Evolutionary conservation across 2,113 vertebrate genomes (phyloP), one percentile per base, ranked within the genome.

Genomic region (Argyrosomus japonicus): DNA sequence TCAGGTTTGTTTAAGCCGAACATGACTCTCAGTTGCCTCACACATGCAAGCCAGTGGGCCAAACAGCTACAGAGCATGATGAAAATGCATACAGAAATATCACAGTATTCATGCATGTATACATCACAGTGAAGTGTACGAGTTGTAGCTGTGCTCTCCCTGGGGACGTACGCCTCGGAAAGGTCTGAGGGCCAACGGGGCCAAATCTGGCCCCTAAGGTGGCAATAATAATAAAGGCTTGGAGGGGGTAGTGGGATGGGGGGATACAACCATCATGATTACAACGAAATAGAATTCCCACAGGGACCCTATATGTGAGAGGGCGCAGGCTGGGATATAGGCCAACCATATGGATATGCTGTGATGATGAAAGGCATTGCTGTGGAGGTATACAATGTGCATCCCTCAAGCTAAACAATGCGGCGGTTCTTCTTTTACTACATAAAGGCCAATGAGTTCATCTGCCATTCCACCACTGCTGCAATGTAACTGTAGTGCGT

Each of bases 281-380:
- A 82, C 80, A 89, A 64, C 57, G 4, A 58, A 87, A 86, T 36
- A 75, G 47, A 88, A 93, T 84, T 90, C 90, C 88, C 91, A 88
- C 21, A 65, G 85, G 91, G 86, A 43, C 43, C 68, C 27, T 85
- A 75, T 50, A 83, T 88, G 86, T 84, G 73, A 87, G 74, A 74
- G 86, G 73, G 80, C 43, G 12, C 70, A 48, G 60, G 79, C 80
- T 77, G 67, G 81, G 82, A 89, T 88, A 76, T 87, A 89, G 83
- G 88, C 83, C 85, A 78, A 82, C 84, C 88, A 87, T 92, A 90
- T 86, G 92, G 90, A 91, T 86, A 75, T 73, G 83, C 70, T 43
- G 84, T 43, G 62, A 82, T 88, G 86, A 91, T 84, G 77, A 87
- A 87, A 89, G 75, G 68, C 80, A 54, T 75, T 60, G 69, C 85